These are phyloP conservation scores for Etheostoma nigrum DNA, from an alignment of 2,797 vertebrate species.

Conservation along the genomic window DNA sequence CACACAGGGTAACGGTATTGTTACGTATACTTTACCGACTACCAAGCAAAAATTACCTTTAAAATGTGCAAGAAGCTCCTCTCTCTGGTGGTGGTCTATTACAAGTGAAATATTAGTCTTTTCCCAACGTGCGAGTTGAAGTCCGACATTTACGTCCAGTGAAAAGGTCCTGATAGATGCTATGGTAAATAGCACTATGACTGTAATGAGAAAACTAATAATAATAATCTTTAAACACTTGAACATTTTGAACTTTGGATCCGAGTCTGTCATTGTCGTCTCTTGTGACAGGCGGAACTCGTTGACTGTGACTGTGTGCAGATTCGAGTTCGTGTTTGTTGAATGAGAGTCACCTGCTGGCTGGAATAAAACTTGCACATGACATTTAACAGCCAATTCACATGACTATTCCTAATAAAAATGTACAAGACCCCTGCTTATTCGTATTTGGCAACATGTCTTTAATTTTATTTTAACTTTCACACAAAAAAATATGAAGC, in stretches of 20 bases:
- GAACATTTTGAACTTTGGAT: conserved; percentile 33
- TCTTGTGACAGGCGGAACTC: conserved; percentile 18
- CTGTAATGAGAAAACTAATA: conserved; percentile 34
- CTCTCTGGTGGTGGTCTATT: conserved; percentile 70
- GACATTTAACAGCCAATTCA: no score
- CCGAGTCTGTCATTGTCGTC: conserved; percentile 57
- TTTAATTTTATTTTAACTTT: no score
- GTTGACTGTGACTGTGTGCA: background rate
- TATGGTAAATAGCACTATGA: conserved; percentile 54
- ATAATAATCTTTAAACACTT: conserved; percentile 67
- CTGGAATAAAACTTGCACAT: background rate
- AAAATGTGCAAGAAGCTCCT: conserved; percentile 81
- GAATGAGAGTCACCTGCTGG: conserved; percentile 49
- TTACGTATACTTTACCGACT: background rate
- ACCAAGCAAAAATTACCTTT: conserved; percentile 81
- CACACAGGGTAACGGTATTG: rapidly evolving
- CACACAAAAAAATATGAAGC: conserved; percentile 16
- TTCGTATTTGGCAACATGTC: no score
- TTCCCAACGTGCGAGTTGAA: conserved; percentile 82
- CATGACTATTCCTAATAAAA: no score
- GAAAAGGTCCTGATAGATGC: conserved; percentile 77
- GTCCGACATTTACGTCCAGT: conserved; percentile 79
- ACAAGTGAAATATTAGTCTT: conserved; percentile 67
- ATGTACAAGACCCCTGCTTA: background rate
- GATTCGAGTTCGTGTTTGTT: rapidly evolving